A percentile compares a stretch with the other conserved stretches of the same genome.
Conservation (phyloP, 2,797 vertebrate species). For the Micropoecilia bifurca region DNA sequence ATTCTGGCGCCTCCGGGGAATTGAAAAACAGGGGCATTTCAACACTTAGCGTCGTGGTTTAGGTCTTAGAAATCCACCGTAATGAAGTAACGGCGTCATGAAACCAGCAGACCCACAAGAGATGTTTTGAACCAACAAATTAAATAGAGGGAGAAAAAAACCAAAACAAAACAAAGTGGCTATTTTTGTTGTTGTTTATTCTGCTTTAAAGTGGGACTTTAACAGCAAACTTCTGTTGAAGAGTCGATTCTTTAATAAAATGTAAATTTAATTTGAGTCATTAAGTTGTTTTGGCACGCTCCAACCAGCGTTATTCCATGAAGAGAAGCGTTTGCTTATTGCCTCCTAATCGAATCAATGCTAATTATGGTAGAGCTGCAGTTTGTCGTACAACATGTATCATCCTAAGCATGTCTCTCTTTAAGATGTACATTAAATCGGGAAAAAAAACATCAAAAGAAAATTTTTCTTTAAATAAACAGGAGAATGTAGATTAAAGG, state of each 20-base stretch:
- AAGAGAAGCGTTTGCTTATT: slow-evolving; percentile 49
- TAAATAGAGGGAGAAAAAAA: slow-evolving; percentile 34
- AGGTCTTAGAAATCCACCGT: slow-evolving; percentile 44
- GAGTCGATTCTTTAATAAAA: slow-evolving; percentile 38
- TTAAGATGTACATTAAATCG: slow-evolving; percentile 19
- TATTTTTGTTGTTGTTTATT: slow-evolving; percentile 17
- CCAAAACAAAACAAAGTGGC: slow-evolving; percentile 8
- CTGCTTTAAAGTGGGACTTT: slow-evolving; percentile 5
- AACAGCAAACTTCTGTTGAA: background rate
- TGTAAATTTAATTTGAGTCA: slow-evolving; percentile 49
- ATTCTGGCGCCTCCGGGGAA: slow-evolving; percentile 36
- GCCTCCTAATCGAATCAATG: slow-evolving; percentile 66
- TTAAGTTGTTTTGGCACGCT: slow-evolving; percentile 42
- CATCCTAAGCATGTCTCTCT: slow-evolving; percentile 26
- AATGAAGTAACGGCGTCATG: slow-evolving; percentile 40
- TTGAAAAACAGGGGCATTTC: slow-evolving; percentile 33
- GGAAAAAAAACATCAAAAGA: slow-evolving; percentile 18
- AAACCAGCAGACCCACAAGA: slow-evolving; percentile 56
- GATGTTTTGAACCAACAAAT: slow-evolving; percentile 48
- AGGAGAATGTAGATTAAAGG: slow-evolving; percentile 14
- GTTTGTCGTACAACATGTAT: slow-evolving; percentile 42
- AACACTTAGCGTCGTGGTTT: slow-evolving; percentile 22
- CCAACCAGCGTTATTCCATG: slow-evolving; percentile 38
- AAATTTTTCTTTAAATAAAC: background rate
- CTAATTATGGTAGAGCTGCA: slow-evolving; percentile 60